Evolutionary conservation across 1,140 invertebrate species (phyloP), one percentile per base, ranked within the genome.

Genomic region (Plodia interpunctella): DNA sequence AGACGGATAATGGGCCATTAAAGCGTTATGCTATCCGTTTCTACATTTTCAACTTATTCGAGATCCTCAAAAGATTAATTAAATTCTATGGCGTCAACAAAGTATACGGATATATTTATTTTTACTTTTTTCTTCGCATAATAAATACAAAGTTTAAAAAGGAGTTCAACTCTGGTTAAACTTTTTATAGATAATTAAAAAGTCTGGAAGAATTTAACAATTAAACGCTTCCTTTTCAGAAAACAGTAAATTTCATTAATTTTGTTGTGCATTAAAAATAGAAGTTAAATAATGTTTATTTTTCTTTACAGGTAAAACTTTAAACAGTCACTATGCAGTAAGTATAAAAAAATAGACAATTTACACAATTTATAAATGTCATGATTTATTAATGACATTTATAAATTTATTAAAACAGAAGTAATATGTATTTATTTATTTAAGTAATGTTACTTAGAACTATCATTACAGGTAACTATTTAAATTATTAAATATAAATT

Each of bases 301-400:
- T 44, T 44, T 44, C 38, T 44, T 44, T 44, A 44, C 38, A 44
- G 38, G 38, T 44, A 44, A 44, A 3, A 44, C 3, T 32, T 32
- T 11, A 1, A 5, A 9, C 30, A 10, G 11, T 32, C 9, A 6
- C 11, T 32, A 32, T 32, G 11, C 9, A 11, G 30, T 32, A 32
- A 32, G 30, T 32, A 25, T 32, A 8, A 32, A 9, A 32, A 10
- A 11, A 9, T 32, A n/a, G n/a, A n/a, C n/a, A n/a, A n/a, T n/a
- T n/a, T n/a, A n/a, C n/a, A n/a, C n/a, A n/a, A n/a, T n/a, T n/a
- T n/a, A n/a, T n/a, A n/a, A n/a, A n/a, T n/a, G n/a, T n/a, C n/a
- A n/a, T n/a, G n/a, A n/a, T n/a, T n/a, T n/a, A n/a, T n/a, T n/a
- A n/a, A n/a, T n/a, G n/a, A n/a, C n/a, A n/a, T n/a, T n/a, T n/a